Evolutionary conservation across 1,140 invertebrate species (phyloP).

Genomic region (Drosophila seguyi): DNA sequence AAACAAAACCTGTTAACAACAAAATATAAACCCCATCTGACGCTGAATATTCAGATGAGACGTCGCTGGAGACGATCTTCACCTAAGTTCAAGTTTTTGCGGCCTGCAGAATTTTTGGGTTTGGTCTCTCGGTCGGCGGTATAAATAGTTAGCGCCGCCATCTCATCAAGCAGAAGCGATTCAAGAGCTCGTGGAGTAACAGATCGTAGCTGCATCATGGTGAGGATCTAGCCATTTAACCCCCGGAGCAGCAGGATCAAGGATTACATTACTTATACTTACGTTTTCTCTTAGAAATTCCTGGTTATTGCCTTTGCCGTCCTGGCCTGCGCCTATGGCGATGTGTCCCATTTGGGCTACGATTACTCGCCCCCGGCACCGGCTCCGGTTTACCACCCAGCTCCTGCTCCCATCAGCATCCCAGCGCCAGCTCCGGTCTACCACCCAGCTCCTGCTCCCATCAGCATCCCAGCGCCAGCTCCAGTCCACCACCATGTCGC

Average conservation of each 20-base stretch:
- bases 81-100: slow-evolving; percentile 34
- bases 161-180: slow-evolving; percentile 57
- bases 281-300: slow-evolving; percentile 60
- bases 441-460: slow-evolving; percentile 12
- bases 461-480: slow-evolving; percentile 23
- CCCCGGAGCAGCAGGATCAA: slow-evolving; percentile 7
- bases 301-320: slow-evolving; percentile 72
- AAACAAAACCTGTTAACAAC: slow-evolving; percentile 14
- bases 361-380: slow-evolving; percentile 62
- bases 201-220: slow-evolving; percentile 60
- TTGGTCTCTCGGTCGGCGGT: slow-evolving; percentile 28
- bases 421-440: slow-evolving; percentile 24
- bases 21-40: slow-evolving; percentile 9
- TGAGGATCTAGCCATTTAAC: slow-evolving; percentile 21
- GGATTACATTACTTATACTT: slow-evolving; percentile 13
- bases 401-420: slow-evolving; percentile 33
- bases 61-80: slow-evolving; percentile 20
- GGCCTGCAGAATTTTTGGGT: slow-evolving; percentile 37
- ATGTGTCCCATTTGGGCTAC: slow-evolving; percentile 74
- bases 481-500: slow-evolving; percentile 1
- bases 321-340: slow-evolving; percentile 71
- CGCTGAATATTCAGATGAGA: slow-evolving; percentile 54
- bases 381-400: slow-evolving; percentile 22
- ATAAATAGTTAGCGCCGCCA: slow-evolving; percentile 60
- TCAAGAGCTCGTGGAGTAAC: slow-evolving; percentile 58